Base-by-base conservation (phyloP, 2,888 invertebrate genomes). In the Cremastobaeus sp. region DNA sequence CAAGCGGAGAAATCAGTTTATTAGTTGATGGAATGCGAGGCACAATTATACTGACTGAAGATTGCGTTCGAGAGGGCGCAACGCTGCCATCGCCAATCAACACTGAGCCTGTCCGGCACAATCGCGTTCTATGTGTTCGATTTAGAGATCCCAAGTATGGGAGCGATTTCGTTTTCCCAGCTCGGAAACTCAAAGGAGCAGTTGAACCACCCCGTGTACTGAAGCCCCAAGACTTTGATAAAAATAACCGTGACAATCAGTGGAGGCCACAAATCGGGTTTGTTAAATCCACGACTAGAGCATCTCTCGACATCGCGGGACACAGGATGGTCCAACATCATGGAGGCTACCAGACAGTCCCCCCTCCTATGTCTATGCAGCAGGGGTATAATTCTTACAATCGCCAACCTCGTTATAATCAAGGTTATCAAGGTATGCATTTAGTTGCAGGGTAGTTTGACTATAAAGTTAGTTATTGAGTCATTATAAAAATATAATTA, bases 11-110 rank as follows among this genome's bases (percentile, higher is more conserved):
- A 76, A 88, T 92, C 69, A 91, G 92, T 76, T 90, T 91, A 78
- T 88, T 91, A 20, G 91, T 94, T 77, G 92, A 96, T 62, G 98
- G 98, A 0, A 94, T 98, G 91, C 90, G 92, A 48, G 98, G 98
- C 0, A 92, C 91, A 1, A 91, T 97, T 57, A 89, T 95, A 84
- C 87, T 92, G 17, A 92, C 96, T 17, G 91, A 92, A 0, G 93
- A 94, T 81, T 92, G 91, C 82, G 92, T 95, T 34, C 84, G 88
- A 5, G 88, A 91, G 37, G 92, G 92, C 43, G 95, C 93, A 0
- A 90, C 90, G 35, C 88, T 95, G 14, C 84, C 90, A 4, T 93
- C 95, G 0, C 95, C 95, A 0, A 93, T 95, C 50, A 88, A 89
- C 20, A 94, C 93, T 0, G 88, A 93, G 57, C 88, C 90, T n/a